These are phyloP conservation scores for Oscheius sp. DNA, from an alignment of 2,888 invertebrate species.

Conservation along the genomic window DNA sequence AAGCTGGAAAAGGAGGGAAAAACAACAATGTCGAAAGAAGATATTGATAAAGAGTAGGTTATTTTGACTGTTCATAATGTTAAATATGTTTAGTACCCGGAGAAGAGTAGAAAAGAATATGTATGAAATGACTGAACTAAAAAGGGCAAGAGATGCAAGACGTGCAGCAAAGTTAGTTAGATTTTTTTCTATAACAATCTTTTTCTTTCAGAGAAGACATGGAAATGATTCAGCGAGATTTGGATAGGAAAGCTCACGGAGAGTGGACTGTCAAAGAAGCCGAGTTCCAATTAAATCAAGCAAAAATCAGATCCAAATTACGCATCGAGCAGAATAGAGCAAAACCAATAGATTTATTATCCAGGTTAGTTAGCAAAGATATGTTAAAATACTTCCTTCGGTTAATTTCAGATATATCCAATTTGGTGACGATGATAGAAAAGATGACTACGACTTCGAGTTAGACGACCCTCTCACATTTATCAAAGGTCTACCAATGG, in stretches of 20 bases:
- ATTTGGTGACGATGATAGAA: conserved; percentile 74
- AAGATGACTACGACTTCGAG: conserved; percentile 88
- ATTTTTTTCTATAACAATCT: neutral
- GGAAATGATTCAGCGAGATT: conserved; percentile 81
- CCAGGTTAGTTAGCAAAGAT: conserved; percentile 81
- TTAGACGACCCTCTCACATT: conserved; percentile 98
- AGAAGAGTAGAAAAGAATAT: conserved; percentile 60
- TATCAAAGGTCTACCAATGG: conserved; percentile 84
- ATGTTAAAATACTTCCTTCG: neutral
- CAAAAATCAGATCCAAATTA: conserved; percentile 85
- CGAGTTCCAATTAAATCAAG: conserved; percentile 95
- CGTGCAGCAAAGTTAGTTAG: conserved; percentile 47
- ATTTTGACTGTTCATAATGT: neutral
- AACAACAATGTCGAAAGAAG: conserved; percentile 46
- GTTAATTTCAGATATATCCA: conserved; percentile 55
- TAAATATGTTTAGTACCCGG: conserved; percentile 43
- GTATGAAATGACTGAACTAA: conserved; percentile 90
- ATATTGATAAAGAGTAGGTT: conserved; percentile 56
- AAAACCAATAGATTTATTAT: conserved; percentile 95
- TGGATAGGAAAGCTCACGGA: conserved; percentile 87
- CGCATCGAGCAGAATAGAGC: conserved; percentile 95
- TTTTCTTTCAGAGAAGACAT: conserved; percentile 68
- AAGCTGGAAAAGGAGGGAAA: conserved; percentile 90
- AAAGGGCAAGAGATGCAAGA: conserved; percentile 80
- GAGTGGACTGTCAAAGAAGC: conserved; percentile 97